Evolutionary conservation across 35 echinoderm and acorn worm genomes (phyloP), one percentile per base, ranked within the genome.

Genomic region (Apostichopus californicus): DNA sequence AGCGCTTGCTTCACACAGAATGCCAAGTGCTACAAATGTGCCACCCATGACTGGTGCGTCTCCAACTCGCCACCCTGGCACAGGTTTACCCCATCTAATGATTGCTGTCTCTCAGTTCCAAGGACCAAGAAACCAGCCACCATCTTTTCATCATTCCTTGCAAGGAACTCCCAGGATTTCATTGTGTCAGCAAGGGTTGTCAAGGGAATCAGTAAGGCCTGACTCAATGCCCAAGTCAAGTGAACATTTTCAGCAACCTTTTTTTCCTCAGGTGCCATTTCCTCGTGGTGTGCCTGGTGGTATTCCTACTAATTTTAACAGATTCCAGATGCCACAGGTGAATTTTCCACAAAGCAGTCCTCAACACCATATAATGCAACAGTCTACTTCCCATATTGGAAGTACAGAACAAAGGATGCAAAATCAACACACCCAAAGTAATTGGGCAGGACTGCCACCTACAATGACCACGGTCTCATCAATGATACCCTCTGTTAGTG

Each of bases 251-350:
- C 94, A 78, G 9, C 91, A 93, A 56, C 77, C 79, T 57, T 77
- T 81, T 34, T 88, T 63, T 21, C 94, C 91, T 70, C 94, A 88
- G 14, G 72, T 89, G 22, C 86, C 86, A 72, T 89, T 28, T 89
- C 63, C 60, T 34, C 86, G n/a, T 11, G 22, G 21, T 72, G n/a
- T 24, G 14, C 64, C 64, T 18, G 86, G 61, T 54, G 52, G 61
- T 73, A 52, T 89, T 6, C 64, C 86, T 8, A 13, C 55, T 12
- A 64, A 17, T 46, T 64, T n/a, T n/a, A 89, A 89, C 61, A 25
- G 86, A 46, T 66, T 89, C 18, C 61, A 64, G 28, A 68, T 89
- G 86, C 24, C 86, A 46, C 86, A 71, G 86, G 61, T 34, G 5
- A 89, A 89, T 54, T 73, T 89, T 72, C 86, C 20, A 65, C 86